Conservation (phyloP, 2,888 invertebrate species). For the Arrhopalites spinosus region DNA sequence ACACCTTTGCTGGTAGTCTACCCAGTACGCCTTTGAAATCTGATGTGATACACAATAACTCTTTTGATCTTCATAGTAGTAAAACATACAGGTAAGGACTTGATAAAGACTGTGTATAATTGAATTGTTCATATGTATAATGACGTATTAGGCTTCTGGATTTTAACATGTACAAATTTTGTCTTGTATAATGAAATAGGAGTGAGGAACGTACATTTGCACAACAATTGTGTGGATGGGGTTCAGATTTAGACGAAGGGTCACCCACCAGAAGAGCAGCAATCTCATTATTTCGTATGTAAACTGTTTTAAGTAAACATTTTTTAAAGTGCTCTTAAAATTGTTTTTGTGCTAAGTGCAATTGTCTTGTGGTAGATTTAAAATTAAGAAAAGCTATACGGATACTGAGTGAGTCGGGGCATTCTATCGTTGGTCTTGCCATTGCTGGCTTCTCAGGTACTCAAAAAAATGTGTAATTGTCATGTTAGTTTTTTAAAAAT, state of each 20-base stretch:
- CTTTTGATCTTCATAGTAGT: constrained; percentile 51
- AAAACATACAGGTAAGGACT: constrained; percentile 54
- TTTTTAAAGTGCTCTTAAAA: too few relatives aligned
- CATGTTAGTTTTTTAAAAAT: too few relatives aligned
- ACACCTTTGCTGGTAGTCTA: constrained; percentile 37
- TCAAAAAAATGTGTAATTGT: too few relatives aligned
- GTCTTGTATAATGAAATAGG: constrained; percentile 61
- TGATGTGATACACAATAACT: constrained; percentile 52
- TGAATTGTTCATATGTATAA: not conserved
- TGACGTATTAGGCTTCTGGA: not conserved
- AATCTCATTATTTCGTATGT: constrained; percentile 87
- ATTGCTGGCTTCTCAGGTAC: too few relatives aligned
- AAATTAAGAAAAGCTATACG: constrained; percentile 83
- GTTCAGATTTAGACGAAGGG: constrained; percentile 74
- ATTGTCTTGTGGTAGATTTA: too few relatives aligned
- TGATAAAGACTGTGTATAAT: too few relatives aligned
- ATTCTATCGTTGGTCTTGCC: constrained; percentile 55
- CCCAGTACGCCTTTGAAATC: constrained; percentile 47
- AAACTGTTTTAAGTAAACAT: too few relatives aligned
- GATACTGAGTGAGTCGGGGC: constrained; percentile 70
- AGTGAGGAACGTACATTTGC: constrained; percentile 78
- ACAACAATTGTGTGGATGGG: constrained; percentile 88
- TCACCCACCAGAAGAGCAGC: constrained; percentile 84
- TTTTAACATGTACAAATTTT: not conserved
- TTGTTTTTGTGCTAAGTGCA: too few relatives aligned